A percentile compares a stretch with the other conserved stretches of the same genome.
These are phyloP conservation scores for Ormia ochracea DNA, from an alignment of 2,888 invertebrate genomes.

Conservation along the genomic window DNA sequence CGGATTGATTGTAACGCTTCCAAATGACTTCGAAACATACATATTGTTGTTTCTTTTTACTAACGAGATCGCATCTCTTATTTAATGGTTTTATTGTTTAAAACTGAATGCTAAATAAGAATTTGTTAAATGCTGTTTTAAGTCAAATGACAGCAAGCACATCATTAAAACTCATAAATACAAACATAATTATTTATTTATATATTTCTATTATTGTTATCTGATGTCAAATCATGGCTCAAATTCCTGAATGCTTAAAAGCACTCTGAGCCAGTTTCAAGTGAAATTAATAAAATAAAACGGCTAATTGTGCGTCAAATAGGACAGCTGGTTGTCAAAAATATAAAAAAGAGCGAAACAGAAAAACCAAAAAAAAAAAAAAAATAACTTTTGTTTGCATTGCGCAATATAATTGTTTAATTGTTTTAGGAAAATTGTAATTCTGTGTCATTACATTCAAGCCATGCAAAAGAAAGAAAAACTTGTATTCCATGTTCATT, in stretches of 20 bases:
- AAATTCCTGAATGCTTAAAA: not conserved
- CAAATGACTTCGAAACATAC: no score
- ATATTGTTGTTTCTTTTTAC: no score
- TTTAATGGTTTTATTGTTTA: not conserved
- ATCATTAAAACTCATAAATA: conserved; percentile 11
- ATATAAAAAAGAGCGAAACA: no score
- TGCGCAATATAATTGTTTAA: conserved; percentile 15
- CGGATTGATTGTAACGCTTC: no score
- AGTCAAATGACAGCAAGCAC: not conserved
- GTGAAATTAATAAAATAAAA: not conserved
- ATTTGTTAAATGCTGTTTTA: not conserved
- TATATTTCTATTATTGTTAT: not conserved
- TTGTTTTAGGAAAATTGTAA: conserved; percentile 20
- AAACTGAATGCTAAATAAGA: conserved; percentile 14
- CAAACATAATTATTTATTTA: not conserved
- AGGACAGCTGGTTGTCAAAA: not conserved
- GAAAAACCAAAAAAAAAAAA: no score
- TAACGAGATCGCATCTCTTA: no score
- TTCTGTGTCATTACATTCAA: conserved; percentile 35
- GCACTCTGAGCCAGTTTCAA: conserved; percentile 22
- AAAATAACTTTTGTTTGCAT: not conserved
- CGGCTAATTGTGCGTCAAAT: conserved; percentile 16
- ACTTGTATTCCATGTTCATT: conserved; percentile 39
- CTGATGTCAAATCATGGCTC: not conserved
- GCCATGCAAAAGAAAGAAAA: conserved; percentile 10